Base-by-base conservation (phyloP, 1,140 invertebrate genomes). In the Teleogryllus occipitalis region DNA sequence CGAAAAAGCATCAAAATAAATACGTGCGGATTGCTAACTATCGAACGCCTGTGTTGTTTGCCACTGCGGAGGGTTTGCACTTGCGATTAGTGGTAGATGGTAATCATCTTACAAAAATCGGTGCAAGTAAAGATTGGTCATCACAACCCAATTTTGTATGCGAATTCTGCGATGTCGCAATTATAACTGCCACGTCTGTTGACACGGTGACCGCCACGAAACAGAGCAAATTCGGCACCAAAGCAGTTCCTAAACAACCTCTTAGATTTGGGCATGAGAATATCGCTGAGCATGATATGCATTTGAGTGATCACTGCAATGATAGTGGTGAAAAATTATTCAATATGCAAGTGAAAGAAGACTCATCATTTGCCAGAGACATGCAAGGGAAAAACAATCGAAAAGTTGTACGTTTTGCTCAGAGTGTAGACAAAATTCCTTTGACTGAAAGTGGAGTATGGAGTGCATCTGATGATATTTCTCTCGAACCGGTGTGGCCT, bases 41-140 rank as follows among this genome's bases (percentile, higher is more conserved):
- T 49, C 80, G 78, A 54, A 83, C 82, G 14, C 82, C 82, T 14
- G 82, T 83, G 46, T 72, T 83, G 7, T 83, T 81, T 46, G 80
- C 81, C 47, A 82, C 82, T 7, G 81, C 82, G 2, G 81, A 83
- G 47, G 82, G 82, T 14, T 75, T 83, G 10, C 82, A 82, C 39
- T 73, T 83, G 73, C 65, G 82, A 47, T 72, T 81, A 3, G 21
- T 82, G 12, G 79, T 78, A 72, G 80, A 78, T 15, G 47, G 72
- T 27, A 22, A 8, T 12, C 18, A 73, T 5, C 14, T 15, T 8
- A 6, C n/a, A 46, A 14, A 27, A 15, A 12, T 54, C 46, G 80
- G n/a, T 48, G 15, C 21, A 46, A 73, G 80, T 48, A 8, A 46
- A 12, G 48, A 76, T 7, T 78, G 54, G 77, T 48, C 79, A 3